Evolutionary conservation across 2,888 invertebrate genomes (phyloP), one percentile per base, ranked within the genome.

Genomic region (Tuta absoluta): DNA sequence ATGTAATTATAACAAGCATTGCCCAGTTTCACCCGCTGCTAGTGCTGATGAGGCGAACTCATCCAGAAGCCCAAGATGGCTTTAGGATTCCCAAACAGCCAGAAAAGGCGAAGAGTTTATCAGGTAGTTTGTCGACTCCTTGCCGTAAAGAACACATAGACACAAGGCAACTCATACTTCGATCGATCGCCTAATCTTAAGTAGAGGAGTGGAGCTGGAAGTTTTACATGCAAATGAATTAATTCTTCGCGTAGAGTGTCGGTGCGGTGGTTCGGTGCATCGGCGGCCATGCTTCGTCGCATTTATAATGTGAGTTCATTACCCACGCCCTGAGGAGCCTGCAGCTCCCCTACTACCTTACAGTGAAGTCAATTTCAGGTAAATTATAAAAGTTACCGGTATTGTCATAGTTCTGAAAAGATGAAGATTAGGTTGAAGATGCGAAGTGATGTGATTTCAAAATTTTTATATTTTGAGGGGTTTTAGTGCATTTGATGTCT

Each of bases 141-240:
- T n/a, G n/a, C n/a, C n/a, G n/a, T n/a, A n/a, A n/a, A n/a, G n/a
- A n/a, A n/a, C n/a, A n/a, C n/a, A 33, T 10, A 33, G 33, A 33
- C 33, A 33, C 33, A n/a, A 21, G 58, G 38, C 37, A 38, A 12
- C 38, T 56, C 21, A 38, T 81, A 79, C 80, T 73, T 77, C 75
- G n/a, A 62, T 76, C 80, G 75, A 56, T 23, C 24, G 78, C 76
- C 81, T 82, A 84, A 85, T 86, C 86, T 86, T 82, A 83, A 82
- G 62, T 51, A 62, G 51, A 49, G 81, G 23, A 53, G 75, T 83
- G 84, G 79, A 78, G 82, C 56, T 83, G 78, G 81, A 86, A 89
- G 86, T 90, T 89, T 89, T 89, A 88, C 87, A 90, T 89, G 91
- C 87, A 91, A 91, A 91, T 90, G 89, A 90, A 90, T 90, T 89